These are phyloP conservation scores for Conger conger DNA, from an alignment of 2,113 vertebrate genomes.

Conservation along the genomic window DNA sequence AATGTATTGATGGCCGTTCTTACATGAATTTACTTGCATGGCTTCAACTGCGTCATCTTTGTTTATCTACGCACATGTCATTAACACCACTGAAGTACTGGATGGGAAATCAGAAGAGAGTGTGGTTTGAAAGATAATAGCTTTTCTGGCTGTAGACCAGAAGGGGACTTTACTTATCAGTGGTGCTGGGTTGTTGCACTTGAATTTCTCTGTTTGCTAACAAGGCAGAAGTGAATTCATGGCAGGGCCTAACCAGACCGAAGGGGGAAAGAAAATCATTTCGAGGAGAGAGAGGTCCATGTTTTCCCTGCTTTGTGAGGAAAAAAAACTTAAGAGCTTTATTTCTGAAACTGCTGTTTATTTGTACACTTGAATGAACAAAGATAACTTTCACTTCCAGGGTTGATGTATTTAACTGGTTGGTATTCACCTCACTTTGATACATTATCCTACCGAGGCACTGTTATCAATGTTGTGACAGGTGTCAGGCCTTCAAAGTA, in stretches of 20 bases:
- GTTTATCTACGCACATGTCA: not conserved
- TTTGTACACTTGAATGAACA: not conserved
- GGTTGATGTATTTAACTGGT: not conserved
- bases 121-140: not conserved
- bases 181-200: not conserved
- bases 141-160: constrained; percentile 16
- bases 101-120: not conserved
- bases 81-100: not conserved
- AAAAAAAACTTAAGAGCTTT: not conserved
- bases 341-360: not conserved
- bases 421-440: not conserved
- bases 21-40: not conserved
- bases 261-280: not conserved
- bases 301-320: not conserved
- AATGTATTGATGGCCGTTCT: not conserved
- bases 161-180: constrained; percentile 16
- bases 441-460: not conserved
- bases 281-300: not conserved
- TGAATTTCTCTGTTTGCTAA: not conserved
- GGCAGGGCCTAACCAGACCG: not conserved
- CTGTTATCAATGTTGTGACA: constrained; percentile 4
- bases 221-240: constrained; percentile 6
- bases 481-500: constrained; percentile 8
- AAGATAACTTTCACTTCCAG: not conserved
- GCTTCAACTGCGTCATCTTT: not conserved